Evolutionary conservation across 23 tunicate species (phyloP), one percentile per base, ranked within the genome.

Genomic region (Trididemnum clinides): DNA sequence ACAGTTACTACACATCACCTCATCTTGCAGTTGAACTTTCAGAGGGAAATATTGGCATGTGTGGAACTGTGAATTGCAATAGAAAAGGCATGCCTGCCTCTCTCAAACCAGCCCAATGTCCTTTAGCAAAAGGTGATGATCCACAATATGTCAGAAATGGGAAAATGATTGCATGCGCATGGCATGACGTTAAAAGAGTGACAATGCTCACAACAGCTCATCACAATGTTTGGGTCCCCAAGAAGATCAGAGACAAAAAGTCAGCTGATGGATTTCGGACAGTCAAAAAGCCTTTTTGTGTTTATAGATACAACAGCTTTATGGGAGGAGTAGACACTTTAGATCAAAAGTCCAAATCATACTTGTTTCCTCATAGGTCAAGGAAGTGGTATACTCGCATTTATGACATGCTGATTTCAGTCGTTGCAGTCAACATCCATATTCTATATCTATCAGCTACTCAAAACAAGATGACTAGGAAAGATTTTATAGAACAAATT

Each of bases 1-100:
- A 78, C 66, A 78, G 83, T 54, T 78, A 32, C 50, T 78, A 78
- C 66, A 51, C 65, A 29, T 78, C 83, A 51, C 83, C 69, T 78
- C 23, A 7, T 51, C 50, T 78, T 29, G 22, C 39, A 32, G 38
- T 78, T 51, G 83, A 50, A 32, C 66, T 78, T 33, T 33, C 83
- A 31, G 65, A 50, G 23, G 50, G 28, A 51, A 31, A 31, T 35
- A 51, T 15, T 78, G 83, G 83, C 65, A 31, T 54, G 28, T 78
- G 83, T 78, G 83, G 83, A 50, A 78, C 69, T 32, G 83, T 78
- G 51, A 51, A 51, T 78, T 50, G 44, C 83, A 78, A 78, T 35
- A 51, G 83, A 51, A 78, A 78, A 54, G 66, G 66, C 51, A 78
- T 78, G 83, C 83, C 83, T 31, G 66, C 38, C 37, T 31, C 44